Evolutionary conservation across 2,113 vertebrate genomes (phyloP).

Genomic region (Alectura lathami): DNA sequence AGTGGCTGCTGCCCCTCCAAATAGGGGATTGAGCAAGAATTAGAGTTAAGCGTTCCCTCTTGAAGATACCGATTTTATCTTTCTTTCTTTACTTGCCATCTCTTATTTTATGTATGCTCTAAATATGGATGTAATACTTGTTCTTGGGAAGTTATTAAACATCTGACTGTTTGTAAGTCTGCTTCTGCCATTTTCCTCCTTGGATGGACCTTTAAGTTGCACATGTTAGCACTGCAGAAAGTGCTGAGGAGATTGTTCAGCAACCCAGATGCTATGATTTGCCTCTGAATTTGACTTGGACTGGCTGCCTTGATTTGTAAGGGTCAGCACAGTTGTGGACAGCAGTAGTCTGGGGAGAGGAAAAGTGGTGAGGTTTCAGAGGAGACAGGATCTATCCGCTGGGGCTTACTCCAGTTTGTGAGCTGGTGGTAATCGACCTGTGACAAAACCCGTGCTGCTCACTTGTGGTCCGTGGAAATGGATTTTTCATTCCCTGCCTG

Average conservation of each 20-base stretch:
- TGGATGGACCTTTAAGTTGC: not conserved
- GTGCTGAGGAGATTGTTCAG: not conserved
- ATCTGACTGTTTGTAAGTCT: constrained; percentile 70
- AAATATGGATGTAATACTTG: constrained; percentile 55
- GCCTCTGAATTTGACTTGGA: not conserved
- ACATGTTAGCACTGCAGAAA: not conserved
- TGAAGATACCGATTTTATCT: constrained; percentile 38
- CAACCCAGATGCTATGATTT: not conserved
- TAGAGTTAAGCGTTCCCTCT: constrained; percentile 35
- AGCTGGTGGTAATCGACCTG: not conserved
- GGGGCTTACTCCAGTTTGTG: not conserved
- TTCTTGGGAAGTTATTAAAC: constrained; percentile 76
- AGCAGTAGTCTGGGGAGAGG: not conserved
- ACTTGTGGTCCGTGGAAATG: not conserved
- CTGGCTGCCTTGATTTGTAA: not conserved
- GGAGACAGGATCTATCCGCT: not conserved
- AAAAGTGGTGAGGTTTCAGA: not conserved
- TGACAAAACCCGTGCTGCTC: not conserved
- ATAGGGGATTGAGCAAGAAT: not conserved
- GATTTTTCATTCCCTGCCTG: not conserved
- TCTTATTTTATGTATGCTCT: constrained; percentile 70
- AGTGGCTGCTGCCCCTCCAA: not conserved
- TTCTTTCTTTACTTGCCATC: constrained; percentile 56
- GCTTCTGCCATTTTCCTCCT: not conserved
- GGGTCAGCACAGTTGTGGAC: not conserved